phyloP scores from a whole-genome alignment of 1,140 invertebrate species.

The Sitodiplosis mosellana region DNA sequence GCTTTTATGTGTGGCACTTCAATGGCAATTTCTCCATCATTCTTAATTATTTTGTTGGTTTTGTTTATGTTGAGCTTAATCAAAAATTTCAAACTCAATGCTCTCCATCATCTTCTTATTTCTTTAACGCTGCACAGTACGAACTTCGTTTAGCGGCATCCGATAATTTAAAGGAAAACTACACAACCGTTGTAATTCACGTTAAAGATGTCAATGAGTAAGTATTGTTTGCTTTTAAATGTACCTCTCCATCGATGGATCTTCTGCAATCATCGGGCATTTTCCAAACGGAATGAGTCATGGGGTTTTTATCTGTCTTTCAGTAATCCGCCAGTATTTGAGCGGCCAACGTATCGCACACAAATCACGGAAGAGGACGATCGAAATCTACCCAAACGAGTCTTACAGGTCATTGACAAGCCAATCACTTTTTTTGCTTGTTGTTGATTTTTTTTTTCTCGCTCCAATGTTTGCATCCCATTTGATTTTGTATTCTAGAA shows the following conservation, averaged over 20 bases:
- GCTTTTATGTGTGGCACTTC: too few species aligned
- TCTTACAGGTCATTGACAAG: constrained; percentile 55
- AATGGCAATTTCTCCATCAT: too few species aligned
- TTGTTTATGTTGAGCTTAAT: neutral
- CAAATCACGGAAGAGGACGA: constrained; percentile 93
- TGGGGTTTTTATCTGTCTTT: too few species aligned
- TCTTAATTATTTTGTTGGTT: too few species aligned
- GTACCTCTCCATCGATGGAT: constrained; percentile 18
- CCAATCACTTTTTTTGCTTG: neutral
- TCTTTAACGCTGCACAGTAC: constrained; percentile 46
- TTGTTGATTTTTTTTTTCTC: too few species aligned
- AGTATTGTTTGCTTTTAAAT: constrained; percentile 27
- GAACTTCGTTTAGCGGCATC: constrained; percentile 82
- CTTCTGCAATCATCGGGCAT: too few species aligned
- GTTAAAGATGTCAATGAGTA: constrained; percentile 84
- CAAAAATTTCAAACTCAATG: neutral
- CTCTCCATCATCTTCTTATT: too few species aligned
- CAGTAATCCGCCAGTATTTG: constrained; percentile 57
- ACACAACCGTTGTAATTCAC: constrained; percentile 86
- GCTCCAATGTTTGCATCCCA: constrained; percentile 1
- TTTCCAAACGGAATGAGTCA: too few species aligned
- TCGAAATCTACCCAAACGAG: constrained; percentile 79
- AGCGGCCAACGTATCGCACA: constrained; percentile 81
- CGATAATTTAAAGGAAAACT: constrained; percentile 90
- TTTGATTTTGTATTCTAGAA: constrained; percentile 7